Percentiles rank a stretch among this genome's conserved stretches.
These are phyloP conservation scores for Orthosia cruda DNA, from an alignment of 2,888 invertebrate genomes.

Conservation along the genomic window DNA sequence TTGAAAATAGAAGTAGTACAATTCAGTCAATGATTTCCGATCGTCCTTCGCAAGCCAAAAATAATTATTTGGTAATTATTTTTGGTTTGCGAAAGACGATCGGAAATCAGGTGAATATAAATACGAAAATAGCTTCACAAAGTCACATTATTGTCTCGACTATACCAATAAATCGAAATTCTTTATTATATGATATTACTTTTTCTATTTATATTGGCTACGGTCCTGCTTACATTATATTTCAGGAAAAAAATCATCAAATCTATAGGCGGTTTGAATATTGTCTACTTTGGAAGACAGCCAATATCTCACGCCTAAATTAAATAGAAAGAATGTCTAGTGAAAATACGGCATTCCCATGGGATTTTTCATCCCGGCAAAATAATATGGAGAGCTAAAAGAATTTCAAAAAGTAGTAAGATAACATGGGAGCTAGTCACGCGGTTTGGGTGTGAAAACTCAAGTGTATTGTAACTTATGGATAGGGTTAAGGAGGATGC, in stretches of 20 bases:
- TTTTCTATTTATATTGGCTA: too few relatives aligned
- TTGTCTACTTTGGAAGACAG: conserved; percentile 27
- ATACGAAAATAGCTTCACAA: conserved; percentile 2
- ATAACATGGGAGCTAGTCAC: conserved; percentile 25
- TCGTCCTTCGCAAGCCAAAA: not conserved
- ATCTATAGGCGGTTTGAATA: not conserved
- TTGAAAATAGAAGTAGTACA: conserved; percentile 12
- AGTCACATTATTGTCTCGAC: conserved; percentile 13
- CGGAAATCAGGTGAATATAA: too few relatives aligned
- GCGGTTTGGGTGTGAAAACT: conserved; percentile 44
- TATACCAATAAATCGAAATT: conserved; percentile 15
- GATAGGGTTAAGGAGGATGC: conserved; percentile 17
- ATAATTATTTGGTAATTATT: too few relatives aligned
- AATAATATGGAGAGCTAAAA: conserved; percentile 37
- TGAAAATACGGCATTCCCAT: conserved; percentile 17
- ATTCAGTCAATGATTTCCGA: conserved; percentile 2
- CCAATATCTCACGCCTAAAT: conserved; percentile 4
- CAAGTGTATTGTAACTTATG: conserved; percentile 59
- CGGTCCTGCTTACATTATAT: not conserved
- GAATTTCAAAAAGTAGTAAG: conserved; percentile 24
- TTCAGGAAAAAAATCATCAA: not conserved
- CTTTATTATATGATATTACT: not conserved
- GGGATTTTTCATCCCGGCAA: conserved; percentile 12
- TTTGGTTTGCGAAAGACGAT: too few relatives aligned
- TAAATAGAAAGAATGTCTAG: not conserved